These are phyloP conservation scores for Rhynchomys soricoides DNA, from an alignment of 2,113 vertebrate genomes.

Conservation along the genomic window DNA sequence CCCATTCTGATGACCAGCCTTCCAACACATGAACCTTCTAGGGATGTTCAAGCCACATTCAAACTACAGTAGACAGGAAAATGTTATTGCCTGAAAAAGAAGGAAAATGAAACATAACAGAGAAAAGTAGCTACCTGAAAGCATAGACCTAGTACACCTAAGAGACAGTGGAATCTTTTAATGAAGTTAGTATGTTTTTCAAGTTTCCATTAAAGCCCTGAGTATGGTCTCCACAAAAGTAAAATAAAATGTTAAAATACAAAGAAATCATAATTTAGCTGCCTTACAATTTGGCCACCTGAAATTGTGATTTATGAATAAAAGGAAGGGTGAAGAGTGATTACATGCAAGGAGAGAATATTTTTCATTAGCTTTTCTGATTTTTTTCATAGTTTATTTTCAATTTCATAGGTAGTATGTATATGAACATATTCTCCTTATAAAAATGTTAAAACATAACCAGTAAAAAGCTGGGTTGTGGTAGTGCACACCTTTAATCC, in stretches of 20 bases:
- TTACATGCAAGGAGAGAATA: constrained; percentile 1
- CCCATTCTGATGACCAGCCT: background rate
- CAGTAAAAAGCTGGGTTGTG: too few relatives aligned
- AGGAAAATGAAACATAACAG: constrained; percentile 45
- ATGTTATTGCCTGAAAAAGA: constrained; percentile 42
- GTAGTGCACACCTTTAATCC: too few relatives aligned
- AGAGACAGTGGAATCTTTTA: constrained; percentile 27
- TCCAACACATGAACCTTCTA: background rate
- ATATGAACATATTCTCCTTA: constrained; percentile 3
- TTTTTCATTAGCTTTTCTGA: constrained; percentile 2
- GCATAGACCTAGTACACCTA: background rate
- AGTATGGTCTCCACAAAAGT: constrained; percentile 16
- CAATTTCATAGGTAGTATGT: constrained; percentile 6
- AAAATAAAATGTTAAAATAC: constrained; percentile 39
- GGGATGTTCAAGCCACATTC: background rate
- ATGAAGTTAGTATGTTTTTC: constrained; percentile 41
- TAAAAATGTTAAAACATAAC: constrained; percentile 46
- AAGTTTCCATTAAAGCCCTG: constrained; percentile 53
- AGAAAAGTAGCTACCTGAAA: constrained; percentile 24
- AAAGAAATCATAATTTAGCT: constrained; percentile 43
- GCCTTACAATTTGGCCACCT: background rate
- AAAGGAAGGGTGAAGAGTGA: background rate
- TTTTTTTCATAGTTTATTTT: constrained; percentile 39
- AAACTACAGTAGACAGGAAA: background rate
- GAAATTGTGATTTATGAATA: constrained; percentile 22